These are phyloP conservation scores for Mareca penelope DNA, from an alignment of 2,797 vertebrate species.

Conservation along the genomic window DNA sequence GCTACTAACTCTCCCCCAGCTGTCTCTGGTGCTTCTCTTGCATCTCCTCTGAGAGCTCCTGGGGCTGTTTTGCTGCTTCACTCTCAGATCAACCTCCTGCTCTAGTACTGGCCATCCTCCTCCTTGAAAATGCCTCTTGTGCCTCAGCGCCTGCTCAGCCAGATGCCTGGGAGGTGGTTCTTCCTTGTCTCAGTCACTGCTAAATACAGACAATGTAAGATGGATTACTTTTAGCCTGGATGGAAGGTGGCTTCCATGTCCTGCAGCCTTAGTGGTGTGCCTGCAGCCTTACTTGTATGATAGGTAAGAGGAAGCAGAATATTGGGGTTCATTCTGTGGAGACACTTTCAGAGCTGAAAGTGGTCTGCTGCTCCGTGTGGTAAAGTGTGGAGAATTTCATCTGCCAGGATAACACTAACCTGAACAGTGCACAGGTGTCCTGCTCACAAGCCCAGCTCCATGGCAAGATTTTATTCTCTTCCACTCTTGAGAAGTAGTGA, in stretches of 20 bases:
- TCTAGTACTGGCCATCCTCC: background rate
- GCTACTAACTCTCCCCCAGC: background rate
- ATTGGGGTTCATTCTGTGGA: background rate
- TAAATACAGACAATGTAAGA: background rate
- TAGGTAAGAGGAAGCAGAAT: background rate
- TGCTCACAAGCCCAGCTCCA: background rate
- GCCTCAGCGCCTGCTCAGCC: rapidly evolving
- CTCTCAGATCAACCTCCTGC: background rate
- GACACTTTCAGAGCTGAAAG: background rate
- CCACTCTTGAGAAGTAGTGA: background rate
- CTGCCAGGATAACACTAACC: background rate
- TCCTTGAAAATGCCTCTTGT: background rate
- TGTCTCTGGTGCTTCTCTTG: background rate
- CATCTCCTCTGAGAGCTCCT: background rate
- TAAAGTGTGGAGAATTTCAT: background rate
- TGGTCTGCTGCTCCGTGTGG: background rate
- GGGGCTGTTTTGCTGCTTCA: background rate
- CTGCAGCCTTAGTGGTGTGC: background rate
- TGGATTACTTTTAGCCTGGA: background rate
- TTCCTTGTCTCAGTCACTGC: background rate
- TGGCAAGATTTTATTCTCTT: background rate
- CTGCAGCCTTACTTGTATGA: background rate
- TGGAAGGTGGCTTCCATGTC: background rate
- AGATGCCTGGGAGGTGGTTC: background rate
- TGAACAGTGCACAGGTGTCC: background rate